Evolutionary conservation across 1,140 invertebrate species (phyloP), one percentile per base, ranked within the genome.

Genomic region (Lordiphosa collinella): DNA sequence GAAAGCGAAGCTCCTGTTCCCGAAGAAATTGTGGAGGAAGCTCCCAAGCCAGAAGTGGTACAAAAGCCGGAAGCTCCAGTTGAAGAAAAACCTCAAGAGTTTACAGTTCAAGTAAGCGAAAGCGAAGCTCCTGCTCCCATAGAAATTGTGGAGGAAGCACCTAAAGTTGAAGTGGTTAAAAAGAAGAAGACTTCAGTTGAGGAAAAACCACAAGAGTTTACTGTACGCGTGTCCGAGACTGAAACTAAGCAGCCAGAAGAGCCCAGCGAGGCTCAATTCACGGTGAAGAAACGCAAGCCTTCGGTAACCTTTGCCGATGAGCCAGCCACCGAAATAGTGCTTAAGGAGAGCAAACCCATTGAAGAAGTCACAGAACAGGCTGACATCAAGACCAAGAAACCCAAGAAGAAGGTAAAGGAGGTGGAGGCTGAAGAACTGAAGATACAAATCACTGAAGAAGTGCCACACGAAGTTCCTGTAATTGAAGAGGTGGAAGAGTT

Each of bases 341-440:
- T 88, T 0, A 73, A 80, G n/a, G 72, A 87, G 44, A 58, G 25
- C 41, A 67, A 70, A 40, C 75, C 87, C 0, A 25, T 61, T 12
- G 80, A 88, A 48, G 78, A 76, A 43, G 65, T 88, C 10, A 59
- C 70, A 2, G 78, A 88, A 57, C 68, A 66, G 29, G 73, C 74
- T 3, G 55, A 74, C 46, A 76, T 88, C 2, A 88, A 89, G 52
- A 87, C 80, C 4, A 88, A 85, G 40, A 88, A 89, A 25, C 63
- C 76, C 0, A 88, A 88, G 16, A 88, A 87, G 69, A 88, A 82
- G 55, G 50, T 67, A 2, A 79, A 66, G 44, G 72, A 86, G 11
- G 59, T 66, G 10, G 69, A 40, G 3, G 74, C 74, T n/a, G 66
- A 86, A 9, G 80, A 86, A 43, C 10, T 78, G 0, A 85, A 79